Evolutionary conservation across 2,888 invertebrate genomes (phyloP), one percentile per base, ranked within the genome.

Genomic region (Nysson spinosus): DNA sequence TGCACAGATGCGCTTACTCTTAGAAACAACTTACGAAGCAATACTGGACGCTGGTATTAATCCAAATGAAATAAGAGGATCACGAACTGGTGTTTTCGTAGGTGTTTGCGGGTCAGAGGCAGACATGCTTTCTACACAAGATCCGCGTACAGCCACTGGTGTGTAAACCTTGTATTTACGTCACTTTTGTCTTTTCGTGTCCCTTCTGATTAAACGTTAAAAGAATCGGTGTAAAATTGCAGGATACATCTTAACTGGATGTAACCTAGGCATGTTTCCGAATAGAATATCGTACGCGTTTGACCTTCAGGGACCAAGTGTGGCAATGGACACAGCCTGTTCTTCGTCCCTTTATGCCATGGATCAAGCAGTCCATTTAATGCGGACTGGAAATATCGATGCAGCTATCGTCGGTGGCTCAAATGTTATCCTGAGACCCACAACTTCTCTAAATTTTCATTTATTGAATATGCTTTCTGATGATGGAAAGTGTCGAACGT

Each of bases 271-370:
- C 61, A 99, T 99, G 98, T 97, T 98, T 88, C 94, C 98, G 65
- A 99, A 99, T 89, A 92, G 99, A 81, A 91, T 99, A 65, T 98
- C 98, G 0, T 99, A 93, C 89, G 94, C 96, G 43, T 98, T 98
- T 88, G 98, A 99, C 87, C 94, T 98, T 73, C 94, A 92, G 85
- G 97, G 99, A 1, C 99, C 99, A 5, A 98, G 97, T 85, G 98
- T 94, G 88, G 94, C 97, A 24, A 89, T 99, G 43, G 99, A 99
- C 88, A 98, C 99, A 1, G 99, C 99, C 5, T 99, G 99, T 88
- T 98, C 98, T 0, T 98, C 98, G 80, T 96, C 97, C 69, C 89
- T 98, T 86, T 92, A 95, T 85, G 98, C 97, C 12, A 89, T 99
- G 83, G 93, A 97, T 83, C 95, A 96, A 85, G 96, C 96, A 2